Base-by-base conservation (phyloP, 2,797 vertebrate genomes). In the Hylomyscus alleni region DNA sequence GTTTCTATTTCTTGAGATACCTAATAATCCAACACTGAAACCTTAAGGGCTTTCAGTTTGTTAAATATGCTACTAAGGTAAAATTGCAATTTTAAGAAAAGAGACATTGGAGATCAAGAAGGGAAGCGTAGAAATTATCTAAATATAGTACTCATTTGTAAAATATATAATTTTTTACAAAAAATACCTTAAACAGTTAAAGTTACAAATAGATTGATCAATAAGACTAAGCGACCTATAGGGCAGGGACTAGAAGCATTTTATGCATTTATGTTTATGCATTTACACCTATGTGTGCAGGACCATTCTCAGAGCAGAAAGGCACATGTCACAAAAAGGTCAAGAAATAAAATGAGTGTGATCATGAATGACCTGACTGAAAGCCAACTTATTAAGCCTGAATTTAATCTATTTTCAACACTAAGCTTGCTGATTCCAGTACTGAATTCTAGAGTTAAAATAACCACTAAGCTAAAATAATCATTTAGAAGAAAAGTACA, bases 291-390 rank as follows among this genome's bases (percentile, higher is more conserved):
- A n/a, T 1, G 2, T 14, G 2, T 81, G 9, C 1, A 89, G 6
- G 5, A 40, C 10, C 31, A 0, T n/a, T 6, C 54, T 12, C 15
- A 44, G 3, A 34, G 81, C 8, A 89, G n/a, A 75, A 4, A 86
- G 93, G 3, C 6, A 82, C 37, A 72, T 34, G 2, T n/a, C 40
- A 65, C 34, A 44, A 15, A 20, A 84, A 80, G 19, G 9, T 83
- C 40, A 89, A 84, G 87, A 95, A 89, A 89, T 14, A 91, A 84
- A 88, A 37, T 87, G 13, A 17, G 15, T 2, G 13, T 81, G 82
- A 80, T 14, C 11, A 52, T 69, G 8, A 1, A 65, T 62, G 34
- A 5, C 84, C 76, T 54, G 77, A 85, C 86, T 77, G 14, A 73
- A 86, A 40, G 37, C n/a, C 15, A 88, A 7, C 29, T 84, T 37